A percentile compares a stretch with the other conserved stretches of the same genome.
phyloP scores from a whole-genome alignment of 2,797 vertebrate species.

The Schizopygopsis pylzovi region DNA sequence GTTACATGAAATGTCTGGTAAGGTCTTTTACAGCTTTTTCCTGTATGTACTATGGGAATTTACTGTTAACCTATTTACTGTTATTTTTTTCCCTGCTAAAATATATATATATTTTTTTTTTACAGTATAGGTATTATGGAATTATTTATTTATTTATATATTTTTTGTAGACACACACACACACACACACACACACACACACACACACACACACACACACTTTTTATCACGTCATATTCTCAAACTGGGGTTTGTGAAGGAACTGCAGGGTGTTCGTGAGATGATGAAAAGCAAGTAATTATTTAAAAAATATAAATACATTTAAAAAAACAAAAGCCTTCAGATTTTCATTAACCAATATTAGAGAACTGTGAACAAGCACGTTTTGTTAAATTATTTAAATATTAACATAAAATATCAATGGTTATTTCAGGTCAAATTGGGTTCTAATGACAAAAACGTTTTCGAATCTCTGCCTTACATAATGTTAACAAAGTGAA shows the following conservation, averaged over 20 bases:
- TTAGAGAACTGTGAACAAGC: background rate
- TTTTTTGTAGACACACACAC: no score
- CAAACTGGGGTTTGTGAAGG: background rate
- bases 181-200: no score
- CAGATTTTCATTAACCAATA: background rate
- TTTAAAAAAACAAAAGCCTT: background rate
- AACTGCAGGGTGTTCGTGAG: background rate
- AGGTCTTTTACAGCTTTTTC: no score
- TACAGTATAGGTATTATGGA: no score
- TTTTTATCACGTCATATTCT: no score
- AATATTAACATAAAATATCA: background rate
- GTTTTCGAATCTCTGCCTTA: background rate
- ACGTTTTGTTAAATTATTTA: background rate
- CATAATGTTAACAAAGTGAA: background rate
- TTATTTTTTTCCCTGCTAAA: no score
- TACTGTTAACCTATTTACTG: no score
- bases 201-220: no score
- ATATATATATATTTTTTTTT: no score
- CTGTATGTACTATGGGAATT: no score
- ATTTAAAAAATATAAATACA: background rate
- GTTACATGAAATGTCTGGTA: no score
- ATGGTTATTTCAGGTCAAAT: background rate
- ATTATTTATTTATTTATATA: no score
- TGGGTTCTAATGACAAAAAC: background rate
- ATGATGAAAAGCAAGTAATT: background rate